These are phyloP conservation scores for Anarhynchus alexandrinus DNA, from an alignment of 2,113 vertebrate species.

Conservation along the genomic window DNA sequence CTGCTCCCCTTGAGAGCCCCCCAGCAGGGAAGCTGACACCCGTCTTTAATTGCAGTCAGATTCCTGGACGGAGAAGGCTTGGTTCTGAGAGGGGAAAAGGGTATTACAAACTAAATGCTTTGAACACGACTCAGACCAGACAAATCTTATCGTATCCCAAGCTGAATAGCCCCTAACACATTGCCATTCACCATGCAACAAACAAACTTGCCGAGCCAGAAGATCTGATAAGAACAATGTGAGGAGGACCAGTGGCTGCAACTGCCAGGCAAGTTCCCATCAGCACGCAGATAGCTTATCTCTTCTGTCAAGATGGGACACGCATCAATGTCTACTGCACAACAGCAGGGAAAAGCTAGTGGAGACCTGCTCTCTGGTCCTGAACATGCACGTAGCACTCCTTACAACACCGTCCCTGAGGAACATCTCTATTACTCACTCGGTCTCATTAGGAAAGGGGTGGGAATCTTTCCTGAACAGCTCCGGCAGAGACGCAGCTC, in stretches of 20 bases:
- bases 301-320: conserved; percentile 44
- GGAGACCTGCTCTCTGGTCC: conserved; percentile 12
- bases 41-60: neutral
- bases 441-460: neutral
- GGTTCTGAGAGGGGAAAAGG: neutral
- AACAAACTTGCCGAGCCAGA: neutral
- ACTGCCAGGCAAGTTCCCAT: conserved; percentile 16
- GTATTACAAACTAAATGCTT: neutral
- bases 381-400: neutral
- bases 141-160: neutral
- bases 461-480: conserved; percentile 31
- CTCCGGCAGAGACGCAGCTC: neutral
- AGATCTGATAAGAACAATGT: conserved; percentile 20
- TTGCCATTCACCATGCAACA: neutral
- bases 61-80: neutral
- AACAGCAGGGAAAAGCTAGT: conserved; percentile 16
- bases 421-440: conserved; percentile 29
- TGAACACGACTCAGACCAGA: neutral
- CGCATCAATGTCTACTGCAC: neutral
- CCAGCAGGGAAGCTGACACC: neutral
- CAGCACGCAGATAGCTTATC: neutral
- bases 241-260: neutral
- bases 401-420: conserved; percentile 11
- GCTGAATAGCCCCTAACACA: neutral
- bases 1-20: neutral